Percentiles rank a stretch among this genome's conserved stretches.
phyloP scores from a whole-genome alignment of 1,140 invertebrate species.

The Ceratina calcarata region DNA sequence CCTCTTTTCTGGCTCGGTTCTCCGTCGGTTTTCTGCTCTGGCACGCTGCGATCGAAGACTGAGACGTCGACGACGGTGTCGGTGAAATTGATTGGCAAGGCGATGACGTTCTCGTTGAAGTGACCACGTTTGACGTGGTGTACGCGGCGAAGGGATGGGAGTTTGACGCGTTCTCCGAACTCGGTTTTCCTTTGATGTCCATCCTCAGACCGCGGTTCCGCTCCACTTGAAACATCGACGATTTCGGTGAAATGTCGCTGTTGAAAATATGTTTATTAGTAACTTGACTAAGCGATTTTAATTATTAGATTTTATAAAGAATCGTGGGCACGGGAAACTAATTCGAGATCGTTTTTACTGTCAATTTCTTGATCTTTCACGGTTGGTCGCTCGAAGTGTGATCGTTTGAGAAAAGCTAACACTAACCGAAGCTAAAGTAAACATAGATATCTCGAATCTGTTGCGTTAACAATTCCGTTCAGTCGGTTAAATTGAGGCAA shows the following conservation, averaged over 20 bases:
- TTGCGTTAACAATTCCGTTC: too few relatives aligned
- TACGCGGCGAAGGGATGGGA: slow-evolving; percentile 39
- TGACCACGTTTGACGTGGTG: slow-evolving; percentile 40
- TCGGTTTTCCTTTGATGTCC: slow-evolving; percentile 18
- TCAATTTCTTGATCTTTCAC: too few relatives aligned
- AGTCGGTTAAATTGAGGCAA: neutral
- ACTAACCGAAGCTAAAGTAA: too few relatives aligned
- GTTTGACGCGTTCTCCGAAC: slow-evolving; percentile 47
- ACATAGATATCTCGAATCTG: too few relatives aligned
- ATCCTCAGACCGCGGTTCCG: neutral
- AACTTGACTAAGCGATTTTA: too few relatives aligned
- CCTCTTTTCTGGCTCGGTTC: neutral
- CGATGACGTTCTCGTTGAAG: slow-evolving; percentile 56
- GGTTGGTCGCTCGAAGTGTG: too few relatives aligned
- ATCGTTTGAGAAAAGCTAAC: too few relatives aligned
- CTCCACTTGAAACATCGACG: slow-evolving; percentile 5
- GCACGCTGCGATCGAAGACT: slow-evolving; percentile 29
- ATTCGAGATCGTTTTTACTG: too few relatives aligned
- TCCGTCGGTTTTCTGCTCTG: slow-evolving; percentile 26
- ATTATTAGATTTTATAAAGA: too few relatives aligned
- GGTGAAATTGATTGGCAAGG: slow-evolving; percentile 56
- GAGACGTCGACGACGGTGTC: slow-evolving; percentile 47
- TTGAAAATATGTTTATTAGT: too few relatives aligned
- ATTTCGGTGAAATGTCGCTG: slow-evolving; percentile 47
- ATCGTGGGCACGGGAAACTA: too few relatives aligned